A percentile compares a stretch with the other conserved stretches of the same genome.
phyloP scores from a whole-genome alignment of 2,888 invertebrate species.

The Hirudinaria manillensis region DNA sequence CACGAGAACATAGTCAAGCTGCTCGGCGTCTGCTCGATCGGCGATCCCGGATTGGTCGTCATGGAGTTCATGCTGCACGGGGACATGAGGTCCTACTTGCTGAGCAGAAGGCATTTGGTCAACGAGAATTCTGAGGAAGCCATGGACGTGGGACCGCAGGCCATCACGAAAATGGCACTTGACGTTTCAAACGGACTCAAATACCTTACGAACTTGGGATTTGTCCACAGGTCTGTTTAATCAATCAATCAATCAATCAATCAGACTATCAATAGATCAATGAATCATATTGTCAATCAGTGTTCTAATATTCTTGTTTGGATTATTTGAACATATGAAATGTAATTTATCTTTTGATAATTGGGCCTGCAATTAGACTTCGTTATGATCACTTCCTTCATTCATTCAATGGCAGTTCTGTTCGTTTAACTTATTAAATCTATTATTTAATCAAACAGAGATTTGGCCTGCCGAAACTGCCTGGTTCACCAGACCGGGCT shows the following conservation, averaged over 20 bases:
- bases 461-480: constrained; percentile 74
- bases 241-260: no score
- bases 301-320: no score
- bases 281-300: neutral
- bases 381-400: neutral
- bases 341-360: no score
- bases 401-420: neutral
- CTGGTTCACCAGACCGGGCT: constrained; percentile 69
- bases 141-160: constrained; percentile 72
- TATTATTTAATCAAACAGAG: constrained; percentile 58
- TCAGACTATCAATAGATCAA: no score
- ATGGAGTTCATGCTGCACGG: constrained; percentile 91
- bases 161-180: constrained; percentile 75
- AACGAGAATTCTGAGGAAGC: constrained; percentile 51
- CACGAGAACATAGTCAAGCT: constrained; percentile 80
- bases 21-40: constrained; percentile 77
- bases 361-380: no score
- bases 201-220: constrained; percentile 75
- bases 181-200: constrained; percentile 78
- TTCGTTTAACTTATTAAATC: no score
- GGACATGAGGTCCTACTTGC: constrained; percentile 78
- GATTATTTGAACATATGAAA: no score
- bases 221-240: constrained; percentile 66
- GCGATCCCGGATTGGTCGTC: constrained; percentile 78
- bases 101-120: constrained; percentile 76